A percentile compares a stretch with the other conserved stretches of the same genome.
These are phyloP conservation scores for Heteropelma amictum DNA, from an alignment of 2,888 invertebrate species.

Conservation along the genomic window DNA sequence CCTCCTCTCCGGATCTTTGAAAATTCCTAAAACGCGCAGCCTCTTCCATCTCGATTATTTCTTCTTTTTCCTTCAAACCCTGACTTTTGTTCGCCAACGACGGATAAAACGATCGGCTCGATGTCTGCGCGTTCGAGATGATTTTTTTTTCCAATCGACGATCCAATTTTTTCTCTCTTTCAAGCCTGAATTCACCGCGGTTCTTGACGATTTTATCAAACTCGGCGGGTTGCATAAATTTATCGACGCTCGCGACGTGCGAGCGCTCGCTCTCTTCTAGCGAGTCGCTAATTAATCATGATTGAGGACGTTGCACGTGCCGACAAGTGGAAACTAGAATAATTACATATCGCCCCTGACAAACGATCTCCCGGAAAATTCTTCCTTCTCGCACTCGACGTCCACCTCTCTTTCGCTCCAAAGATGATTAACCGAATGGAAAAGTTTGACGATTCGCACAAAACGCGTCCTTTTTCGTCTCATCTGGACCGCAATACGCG, in stretches of 20 bases:
- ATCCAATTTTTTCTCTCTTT: neutral
- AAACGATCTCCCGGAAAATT: slow-evolving; percentile 53
- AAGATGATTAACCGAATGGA: too few relatives aligned
- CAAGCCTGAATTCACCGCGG: neutral
- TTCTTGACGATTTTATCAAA: slow-evolving; percentile 11
- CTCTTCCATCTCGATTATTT: neutral
- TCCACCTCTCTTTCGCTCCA: neutral
- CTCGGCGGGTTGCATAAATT: slow-evolving; percentile 57
- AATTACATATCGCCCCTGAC: slow-evolving; percentile 55
- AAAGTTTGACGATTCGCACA: too few relatives aligned
- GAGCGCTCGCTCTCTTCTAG: slow-evolving; percentile 37
- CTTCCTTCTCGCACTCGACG: slow-evolving; percentile 23
- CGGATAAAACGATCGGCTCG: too few relatives aligned
- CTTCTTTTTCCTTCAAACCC: neutral
- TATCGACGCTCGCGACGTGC: slow-evolving; percentile 55
- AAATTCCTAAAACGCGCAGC: slow-evolving; percentile 2
- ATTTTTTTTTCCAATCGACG: slow-evolving; percentile 25
- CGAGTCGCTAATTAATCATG: slow-evolving; percentile 61
- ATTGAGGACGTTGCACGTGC: slow-evolving; percentile 56
- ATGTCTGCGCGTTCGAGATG: slow-evolving; percentile 38
- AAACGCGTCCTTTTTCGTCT: too few relatives aligned
- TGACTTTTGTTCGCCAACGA: too few relatives aligned
- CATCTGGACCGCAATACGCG: too few relatives aligned
- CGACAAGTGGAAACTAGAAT: slow-evolving; percentile 50
- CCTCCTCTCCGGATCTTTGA: slow-evolving; percentile 11